phyloP scores from a whole-genome alignment of 1,140 invertebrate species.

The Melipona quadrifasciata region DNA sequence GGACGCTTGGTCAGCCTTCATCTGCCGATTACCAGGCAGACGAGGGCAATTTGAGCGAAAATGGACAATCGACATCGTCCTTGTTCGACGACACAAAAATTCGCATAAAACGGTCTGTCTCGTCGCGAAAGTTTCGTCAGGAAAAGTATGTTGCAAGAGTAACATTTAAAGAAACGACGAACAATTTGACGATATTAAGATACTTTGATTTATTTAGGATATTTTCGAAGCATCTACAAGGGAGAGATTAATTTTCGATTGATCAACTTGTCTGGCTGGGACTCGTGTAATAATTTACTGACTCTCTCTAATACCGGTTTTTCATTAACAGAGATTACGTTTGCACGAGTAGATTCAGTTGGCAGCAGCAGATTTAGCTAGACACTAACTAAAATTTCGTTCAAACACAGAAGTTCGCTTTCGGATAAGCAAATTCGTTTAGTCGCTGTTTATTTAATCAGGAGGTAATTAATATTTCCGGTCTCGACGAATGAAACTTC shows the following conservation, averaged over 20 bases:
- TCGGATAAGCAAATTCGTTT: background rate
- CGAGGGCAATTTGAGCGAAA: background rate
- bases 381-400: too few relatives aligned
- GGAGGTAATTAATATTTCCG: background rate
- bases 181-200: background rate
- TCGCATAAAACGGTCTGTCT: background rate
- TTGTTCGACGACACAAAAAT: conserved; percentile 2
- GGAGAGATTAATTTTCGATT: too few relatives aligned
- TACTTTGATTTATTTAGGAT: background rate
- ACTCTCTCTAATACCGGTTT: background rate
- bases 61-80: background rate
- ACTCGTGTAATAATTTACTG: too few relatives aligned
- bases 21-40: background rate
- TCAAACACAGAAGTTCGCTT: background rate
- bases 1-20: background rate
- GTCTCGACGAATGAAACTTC: too few relatives aligned
- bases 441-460: background rate
- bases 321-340: background rate
- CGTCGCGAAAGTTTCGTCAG: background rate
- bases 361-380: too few relatives aligned
- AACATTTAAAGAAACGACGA: background rate
- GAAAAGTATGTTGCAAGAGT: background rate
- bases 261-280: too few relatives aligned
- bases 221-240: background rate
- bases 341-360: too few relatives aligned